Base-by-base conservation (phyloP, 1,140 invertebrate species). In the Neodiprion fabricii region DNA sequence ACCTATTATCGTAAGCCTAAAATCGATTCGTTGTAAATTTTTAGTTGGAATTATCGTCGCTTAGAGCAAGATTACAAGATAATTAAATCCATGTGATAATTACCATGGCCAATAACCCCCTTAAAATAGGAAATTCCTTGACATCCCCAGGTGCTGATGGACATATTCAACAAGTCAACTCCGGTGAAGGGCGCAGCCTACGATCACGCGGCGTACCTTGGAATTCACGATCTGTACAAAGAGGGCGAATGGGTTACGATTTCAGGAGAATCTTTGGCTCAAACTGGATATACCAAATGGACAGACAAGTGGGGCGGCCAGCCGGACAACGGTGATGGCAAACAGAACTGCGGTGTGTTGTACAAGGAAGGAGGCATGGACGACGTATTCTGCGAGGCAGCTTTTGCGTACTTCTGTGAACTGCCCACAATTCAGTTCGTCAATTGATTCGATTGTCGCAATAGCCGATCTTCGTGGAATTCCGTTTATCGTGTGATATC, bases 191-290 rank as follows among this genome's bases (percentile, higher is more conserved):
- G 82, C 14, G 81, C 81, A 11, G 73, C 73, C 1, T 82, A 84
- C 66, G 49, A 73, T 1, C 73, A 84, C 14, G 75, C 83, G 40
- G 85, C 85, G 1, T 86, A 79, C n/a, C 74, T 89, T 10, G 87
- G 86, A 1, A 82, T 86, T 69, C 86, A 89, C 72, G 86, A 88
- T 73, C 77, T 88, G 28, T 88, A 85, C 74, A 77, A 75, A 48
- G 85, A 88, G 73, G 84, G 83, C 47, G 85, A 87, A 11, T 87
- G 85, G 85, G 83, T 86, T 7, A 87, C 86, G 9, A 79, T 88
- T 48, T 78, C 84, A 1, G 87, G 85, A 7, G 85, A 89, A 28
- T 84, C 86, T n/a, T 53, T 89, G 28, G 82, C 78, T 49, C 85
- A 85, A 73, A 84, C 85, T 10, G 87, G 88, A 67, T 88, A 85